Conservation (phyloP, 2,888 invertebrate genomes). For the Metellina segmentata region DNA sequence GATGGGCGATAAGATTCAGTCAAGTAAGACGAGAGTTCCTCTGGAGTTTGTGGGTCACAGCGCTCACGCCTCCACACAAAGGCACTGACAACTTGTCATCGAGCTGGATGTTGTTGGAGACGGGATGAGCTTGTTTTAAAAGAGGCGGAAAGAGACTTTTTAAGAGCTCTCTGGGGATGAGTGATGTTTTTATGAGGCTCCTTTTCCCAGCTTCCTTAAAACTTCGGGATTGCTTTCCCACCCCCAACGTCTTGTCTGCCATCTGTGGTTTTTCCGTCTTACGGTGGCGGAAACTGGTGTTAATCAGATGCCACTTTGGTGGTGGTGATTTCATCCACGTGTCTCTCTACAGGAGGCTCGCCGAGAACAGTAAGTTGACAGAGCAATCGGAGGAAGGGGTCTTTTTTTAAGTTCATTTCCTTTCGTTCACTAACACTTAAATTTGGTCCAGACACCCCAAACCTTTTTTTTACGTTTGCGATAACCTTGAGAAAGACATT, state of each 20-base stretch:
- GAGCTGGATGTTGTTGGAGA: slow-evolving; percentile 54
- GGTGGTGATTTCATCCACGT: too few species aligned
- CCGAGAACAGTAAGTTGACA: too few species aligned
- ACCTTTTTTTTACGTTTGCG: too few species aligned
- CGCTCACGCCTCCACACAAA: slow-evolving; percentile 51
- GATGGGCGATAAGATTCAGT: not conserved
- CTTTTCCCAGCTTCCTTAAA: not conserved
- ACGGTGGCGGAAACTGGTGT: slow-evolving; percentile 27
- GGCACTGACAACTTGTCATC: slow-evolving; percentile 58
- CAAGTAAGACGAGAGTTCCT: not conserved
- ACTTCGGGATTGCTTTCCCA: not conserved
- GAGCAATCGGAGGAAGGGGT: too few species aligned
- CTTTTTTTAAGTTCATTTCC: too few species aligned
- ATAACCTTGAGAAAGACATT: too few species aligned
- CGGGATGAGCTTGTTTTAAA: slow-evolving; percentile 34
- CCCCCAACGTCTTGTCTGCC: slow-evolving; percentile 28
- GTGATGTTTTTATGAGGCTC: slow-evolving; percentile 66
- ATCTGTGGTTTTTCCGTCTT: slow-evolving; percentile 44
- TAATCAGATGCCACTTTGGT: slow-evolving; percentile 36
- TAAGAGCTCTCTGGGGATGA: slow-evolving; percentile 33
- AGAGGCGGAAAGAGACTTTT: slow-evolving; percentile 52
- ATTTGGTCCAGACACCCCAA: too few species aligned
- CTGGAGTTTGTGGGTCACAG: slow-evolving; percentile 50
- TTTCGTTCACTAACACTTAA: too few species aligned
- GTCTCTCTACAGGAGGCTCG: too few species aligned